Base-by-base conservation (phyloP, 1,140 invertebrate genomes). In the Caenorhabditis briggsae region DNA sequence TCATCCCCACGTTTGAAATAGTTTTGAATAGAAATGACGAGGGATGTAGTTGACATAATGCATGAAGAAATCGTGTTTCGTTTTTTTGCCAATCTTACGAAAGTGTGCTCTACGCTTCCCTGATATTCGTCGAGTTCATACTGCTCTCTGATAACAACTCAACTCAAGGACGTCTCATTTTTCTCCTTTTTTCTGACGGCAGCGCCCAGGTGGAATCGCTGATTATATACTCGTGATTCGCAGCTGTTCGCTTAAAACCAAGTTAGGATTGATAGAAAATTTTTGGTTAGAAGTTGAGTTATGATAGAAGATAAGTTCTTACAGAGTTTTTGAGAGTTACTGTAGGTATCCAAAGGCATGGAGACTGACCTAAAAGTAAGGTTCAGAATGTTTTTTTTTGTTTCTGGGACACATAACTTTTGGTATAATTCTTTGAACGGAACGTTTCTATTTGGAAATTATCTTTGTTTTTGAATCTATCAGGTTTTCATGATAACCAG, bases 151-250 rank as follows among this genome's bases (percentile, higher is more conserved):
- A 78, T 78, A 78, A 78, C 46, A 46, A 53, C 46, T 50, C 43
- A 78, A 50, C 25, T 25, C n/a, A 33, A 18, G 41, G 33, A 41
- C 41, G 64, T 46, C 64, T 25, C 20, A 20, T 59, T 46, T 64
- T 33, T 33, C 33, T 33, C 25, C 9, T 11, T 70, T 65, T 65
- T 70, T 70, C 25, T 23, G 59, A 14, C 59, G 59, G 59, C 59
- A 61, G 58, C 56, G 59, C 25, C 59, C 59, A 33, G 43, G n/a
- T 78, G 70, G 46, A 78, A 50, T 78, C 5, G 70, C 70, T 48
- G 46, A 23, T 46, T 70, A 25, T 46, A n/a, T 23, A 78, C 70
- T 78, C 70, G 70, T 78, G 70, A 78, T 78, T 43, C 23, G 46
- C 70, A 48, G 46, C 70, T 78, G 43, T 78, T n/a, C 7, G 50